Percentiles rank a stretch among this genome's conserved stretches.
These are phyloP conservation scores for Emys orbicularis DNA, from an alignment of 2,797 vertebrate species.

Conservation along the genomic window DNA sequence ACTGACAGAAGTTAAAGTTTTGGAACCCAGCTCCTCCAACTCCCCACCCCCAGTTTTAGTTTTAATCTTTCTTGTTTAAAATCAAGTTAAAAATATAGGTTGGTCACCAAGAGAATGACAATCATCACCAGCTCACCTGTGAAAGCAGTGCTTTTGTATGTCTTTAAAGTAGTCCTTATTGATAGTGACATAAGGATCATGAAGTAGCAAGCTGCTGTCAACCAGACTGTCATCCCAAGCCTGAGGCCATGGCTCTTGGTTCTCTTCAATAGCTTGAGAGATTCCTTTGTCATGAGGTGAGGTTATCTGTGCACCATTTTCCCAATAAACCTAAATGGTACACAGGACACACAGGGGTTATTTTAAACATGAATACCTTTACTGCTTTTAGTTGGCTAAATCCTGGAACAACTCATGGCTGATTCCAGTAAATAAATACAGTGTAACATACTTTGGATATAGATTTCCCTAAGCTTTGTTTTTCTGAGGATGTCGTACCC, in stretches of 20 bases:
- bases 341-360: background rate
- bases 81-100: background rate
- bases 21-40: background rate
- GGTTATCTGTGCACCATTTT: conserved; percentile 96
- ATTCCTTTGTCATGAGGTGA: conserved; percentile 94
- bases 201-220: conserved; percentile 85
- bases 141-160: conserved; percentile 93
- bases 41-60: background rate
- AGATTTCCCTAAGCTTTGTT: background rate
- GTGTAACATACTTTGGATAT: background rate
- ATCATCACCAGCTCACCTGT: conserved; percentile 85
- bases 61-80: background rate
- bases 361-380: background rate
- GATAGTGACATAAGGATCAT: conserved; percentile 86
- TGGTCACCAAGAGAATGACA: background rate
- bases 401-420: background rate
- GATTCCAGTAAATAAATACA: background rate
- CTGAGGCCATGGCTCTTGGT: conserved; percentile 92
- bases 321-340: conserved; percentile 93
- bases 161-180: conserved; percentile 90
- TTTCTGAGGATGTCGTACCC: background rate
- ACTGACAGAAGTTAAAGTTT: background rate
- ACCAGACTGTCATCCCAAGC: conserved; percentile 91
- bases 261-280: conserved; percentile 90
- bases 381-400: background rate